phyloP scores from a whole-genome alignment of 64 coral and sea anemone species.

The Anthopleura sola region DNA sequence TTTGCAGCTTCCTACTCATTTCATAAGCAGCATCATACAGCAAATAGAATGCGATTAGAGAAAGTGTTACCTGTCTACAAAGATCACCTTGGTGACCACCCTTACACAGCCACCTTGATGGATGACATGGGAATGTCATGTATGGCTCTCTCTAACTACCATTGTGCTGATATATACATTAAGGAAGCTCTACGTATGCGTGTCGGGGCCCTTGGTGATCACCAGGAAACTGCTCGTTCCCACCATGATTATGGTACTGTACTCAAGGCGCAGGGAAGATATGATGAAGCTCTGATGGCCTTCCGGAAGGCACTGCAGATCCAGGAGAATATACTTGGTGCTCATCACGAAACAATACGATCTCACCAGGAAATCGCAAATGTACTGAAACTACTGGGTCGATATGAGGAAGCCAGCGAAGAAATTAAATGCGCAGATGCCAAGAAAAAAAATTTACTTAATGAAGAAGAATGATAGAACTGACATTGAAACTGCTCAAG shows the following conservation, averaged over 20 bases:
- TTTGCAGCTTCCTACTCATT: too few species aligned
- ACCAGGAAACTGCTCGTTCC: conserved; percentile 87
- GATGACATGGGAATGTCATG: conserved; percentile 80
- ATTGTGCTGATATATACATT: conserved; percentile 45
- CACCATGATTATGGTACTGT: conserved; percentile 79
- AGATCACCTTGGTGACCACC: conserved; percentile 65
- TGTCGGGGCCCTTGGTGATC: conserved; percentile 61
- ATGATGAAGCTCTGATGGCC: conserved; percentile 48
- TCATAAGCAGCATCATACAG: conserved; percentile 36
- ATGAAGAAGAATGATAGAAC: not conserved
- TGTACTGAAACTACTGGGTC: conserved; percentile 57
- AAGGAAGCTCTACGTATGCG: conserved; percentile 66
- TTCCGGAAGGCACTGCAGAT: conserved; percentile 63
- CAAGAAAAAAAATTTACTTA: not conserved
- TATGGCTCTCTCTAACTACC: conserved; percentile 47
- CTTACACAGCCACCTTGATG: conserved; percentile 79
- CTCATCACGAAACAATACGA: conserved; percentile 71
- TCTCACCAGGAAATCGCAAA: conserved; percentile 63
- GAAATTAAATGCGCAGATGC: conserved; percentile 29
- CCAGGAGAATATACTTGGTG: conserved; percentile 72
- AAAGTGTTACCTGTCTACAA: conserved; percentile 77
- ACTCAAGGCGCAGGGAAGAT: not conserved
- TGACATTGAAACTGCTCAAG: too few species aligned
- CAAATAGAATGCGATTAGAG: conserved; percentile 63
- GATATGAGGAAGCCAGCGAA: conserved; percentile 55